These are phyloP conservation scores for Leptobrachium leishanense DNA, from an alignment of 2,113 vertebrate species.

Conservation along the genomic window DNA sequence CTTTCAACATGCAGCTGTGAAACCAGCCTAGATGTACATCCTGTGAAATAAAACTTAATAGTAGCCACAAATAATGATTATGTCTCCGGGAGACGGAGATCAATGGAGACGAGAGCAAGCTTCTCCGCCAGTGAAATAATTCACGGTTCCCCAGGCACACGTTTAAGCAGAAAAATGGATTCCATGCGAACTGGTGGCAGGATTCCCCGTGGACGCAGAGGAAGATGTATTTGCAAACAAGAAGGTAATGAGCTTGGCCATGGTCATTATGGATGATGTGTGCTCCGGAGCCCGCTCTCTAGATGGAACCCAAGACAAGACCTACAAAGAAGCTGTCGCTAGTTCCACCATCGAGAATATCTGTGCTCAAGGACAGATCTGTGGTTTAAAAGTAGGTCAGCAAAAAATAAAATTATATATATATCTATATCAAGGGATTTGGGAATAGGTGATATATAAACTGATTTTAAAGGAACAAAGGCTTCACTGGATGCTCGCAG, in stretches of 20 bases:
- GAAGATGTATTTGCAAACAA: conserved; percentile 3
- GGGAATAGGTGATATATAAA: too few species aligned
- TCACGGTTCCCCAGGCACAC: not conserved
- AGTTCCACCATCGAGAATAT: not conserved
- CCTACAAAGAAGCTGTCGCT: not conserved
- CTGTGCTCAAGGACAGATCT: not conserved
- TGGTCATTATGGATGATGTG: conserved; percentile 12
- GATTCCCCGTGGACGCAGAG: not conserved
- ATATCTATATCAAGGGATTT: too few species aligned
- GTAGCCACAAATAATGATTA: conserved; percentile 11
- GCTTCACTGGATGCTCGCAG: too few species aligned
- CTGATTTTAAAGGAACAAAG: too few species aligned
- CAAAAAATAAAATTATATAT: too few species aligned
- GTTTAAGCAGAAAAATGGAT: conserved; percentile 12
- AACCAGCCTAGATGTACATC: too few species aligned
- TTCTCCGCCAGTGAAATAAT: not conserved
- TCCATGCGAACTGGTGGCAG: not conserved
- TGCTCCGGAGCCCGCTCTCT: not conserved
- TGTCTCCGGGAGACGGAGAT: conserved; percentile 4
- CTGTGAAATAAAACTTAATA: not conserved
- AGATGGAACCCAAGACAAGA: not conserved
- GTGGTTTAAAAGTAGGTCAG: too few species aligned
- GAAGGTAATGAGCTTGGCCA: not conserved
- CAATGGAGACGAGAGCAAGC: conserved; percentile 13
- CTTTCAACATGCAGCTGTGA: too few species aligned